Conservation (phyloP, 2,797 vertebrate species). For the Gastrophryne carolinensis region DNA sequence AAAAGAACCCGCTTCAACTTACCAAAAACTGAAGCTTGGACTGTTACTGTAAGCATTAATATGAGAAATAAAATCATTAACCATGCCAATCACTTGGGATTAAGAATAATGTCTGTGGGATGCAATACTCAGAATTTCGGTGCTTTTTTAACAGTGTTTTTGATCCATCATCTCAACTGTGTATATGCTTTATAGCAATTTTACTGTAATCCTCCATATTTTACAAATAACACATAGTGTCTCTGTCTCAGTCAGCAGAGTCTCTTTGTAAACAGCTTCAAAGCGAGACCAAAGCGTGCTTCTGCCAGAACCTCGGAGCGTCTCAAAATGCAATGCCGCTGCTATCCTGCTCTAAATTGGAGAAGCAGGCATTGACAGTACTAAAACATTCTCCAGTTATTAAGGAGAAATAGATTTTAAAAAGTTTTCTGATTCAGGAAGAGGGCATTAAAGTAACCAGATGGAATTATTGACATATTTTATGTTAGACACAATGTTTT, state of each 20-base stretch:
- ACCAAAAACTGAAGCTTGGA: no score
- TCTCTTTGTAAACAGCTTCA: slow-evolving; percentile 6
- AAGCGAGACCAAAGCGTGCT: slow-evolving; percentile 6
- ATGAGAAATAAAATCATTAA: no score
- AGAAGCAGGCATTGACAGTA: slow-evolving; percentile 2
- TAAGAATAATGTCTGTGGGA: background rate
- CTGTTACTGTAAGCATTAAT: no score
- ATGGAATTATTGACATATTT: no score
- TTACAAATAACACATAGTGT: slow-evolving; percentile 19
- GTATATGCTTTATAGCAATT: slow-evolving; percentile 10
- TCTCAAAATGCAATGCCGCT: background rate
- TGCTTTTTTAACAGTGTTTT: no score
- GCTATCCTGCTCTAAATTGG: background rate
- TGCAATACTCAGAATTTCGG: no score
- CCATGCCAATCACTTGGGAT: background rate
- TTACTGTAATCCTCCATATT: slow-evolving; percentile 21
- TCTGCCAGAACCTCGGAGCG: slow-evolving; percentile 4
- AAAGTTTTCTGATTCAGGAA: background rate
- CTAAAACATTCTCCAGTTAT: background rate
- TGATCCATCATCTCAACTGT: background rate
- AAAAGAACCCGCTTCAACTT: no score
- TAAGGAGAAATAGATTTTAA: background rate
- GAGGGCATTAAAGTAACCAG: no score
- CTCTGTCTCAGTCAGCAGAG: slow-evolving; percentile 15
- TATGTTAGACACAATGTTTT: background rate